These are phyloP conservation scores for Eristalis intricaria DNA, from an alignment of 2,888 invertebrate genomes.

Conservation along the genomic window DNA sequence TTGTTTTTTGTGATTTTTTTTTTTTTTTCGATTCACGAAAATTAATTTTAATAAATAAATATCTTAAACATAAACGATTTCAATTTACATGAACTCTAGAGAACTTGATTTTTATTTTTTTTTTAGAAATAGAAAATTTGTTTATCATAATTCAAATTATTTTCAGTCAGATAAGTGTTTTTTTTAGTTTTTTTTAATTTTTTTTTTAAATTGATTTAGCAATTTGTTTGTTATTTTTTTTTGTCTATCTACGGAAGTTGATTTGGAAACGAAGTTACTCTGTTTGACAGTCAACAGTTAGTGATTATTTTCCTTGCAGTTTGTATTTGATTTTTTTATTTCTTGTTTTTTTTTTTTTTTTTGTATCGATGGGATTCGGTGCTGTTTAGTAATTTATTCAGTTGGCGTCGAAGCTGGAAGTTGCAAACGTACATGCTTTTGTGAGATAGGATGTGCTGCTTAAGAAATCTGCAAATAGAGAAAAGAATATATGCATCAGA, in stretches of 20 bases:
- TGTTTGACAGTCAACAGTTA: slow-evolving; percentile 47
- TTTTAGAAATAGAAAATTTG: slow-evolving; percentile 68
- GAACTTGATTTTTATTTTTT: not conserved
- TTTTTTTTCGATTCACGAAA: slow-evolving; percentile 8
- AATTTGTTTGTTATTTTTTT: slow-evolving; percentile 36
- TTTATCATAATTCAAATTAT: slow-evolving; percentile 62
- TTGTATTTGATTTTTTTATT: slow-evolving; percentile 16
- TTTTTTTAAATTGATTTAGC: slow-evolving; percentile 40
- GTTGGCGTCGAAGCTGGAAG: slow-evolving; percentile 55
- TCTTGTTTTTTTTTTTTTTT: slow-evolving; percentile 15
- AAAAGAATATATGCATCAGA: not conserved
- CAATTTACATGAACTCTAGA: slow-evolving; percentile 21
- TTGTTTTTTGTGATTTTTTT: too few species aligned
- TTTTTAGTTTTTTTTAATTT: slow-evolving; percentile 25
- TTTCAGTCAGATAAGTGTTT: slow-evolving; percentile 67
- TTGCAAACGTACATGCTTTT: slow-evolving; percentile 1
- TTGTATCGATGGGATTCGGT: slow-evolving; percentile 70
- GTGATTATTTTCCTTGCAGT: slow-evolving; percentile 14
- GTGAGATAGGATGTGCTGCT: slow-evolving; percentile 4
- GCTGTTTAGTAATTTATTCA: slow-evolving; percentile 52
- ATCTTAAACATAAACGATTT: slow-evolving; percentile 17
- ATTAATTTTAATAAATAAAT: not conserved
- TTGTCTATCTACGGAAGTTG: slow-evolving; percentile 66
- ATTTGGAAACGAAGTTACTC: slow-evolving; percentile 46
- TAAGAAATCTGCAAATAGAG: slow-evolving; percentile 23